phyloP scores from a whole-genome alignment of 2,888 invertebrate genomes.

The Lepas anatifera region DNA sequence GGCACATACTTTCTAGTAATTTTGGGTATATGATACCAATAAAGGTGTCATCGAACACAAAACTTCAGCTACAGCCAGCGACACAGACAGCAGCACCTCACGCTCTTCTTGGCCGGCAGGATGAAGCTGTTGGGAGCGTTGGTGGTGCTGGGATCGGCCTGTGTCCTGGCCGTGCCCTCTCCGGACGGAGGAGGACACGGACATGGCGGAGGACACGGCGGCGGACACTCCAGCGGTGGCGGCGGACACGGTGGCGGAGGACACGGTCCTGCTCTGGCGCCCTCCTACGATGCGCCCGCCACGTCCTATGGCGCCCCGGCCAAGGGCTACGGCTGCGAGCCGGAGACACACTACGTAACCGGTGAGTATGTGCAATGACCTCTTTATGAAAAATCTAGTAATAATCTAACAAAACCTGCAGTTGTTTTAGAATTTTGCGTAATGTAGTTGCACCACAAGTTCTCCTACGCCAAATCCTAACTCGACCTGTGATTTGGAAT shows the following conservation, averaged over 20 bases:
- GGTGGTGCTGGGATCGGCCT: conserved; percentile 18
- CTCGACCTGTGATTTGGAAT: too few species aligned
- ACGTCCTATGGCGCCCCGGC: background rate
- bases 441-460: too few species aligned
- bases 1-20: too few species aligned
- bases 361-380: background rate
- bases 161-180: background rate
- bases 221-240: background rate
- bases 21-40: too few species aligned
- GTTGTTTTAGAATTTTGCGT: too few species aligned
- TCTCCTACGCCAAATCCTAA: too few species aligned
- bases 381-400: too few species aligned
- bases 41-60: too few species aligned
- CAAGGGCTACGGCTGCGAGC: conserved; percentile 1
- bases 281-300: conserved; percentile 2
- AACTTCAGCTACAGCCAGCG: too few species aligned
- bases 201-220: background rate
- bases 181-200: background rate
- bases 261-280: background rate
- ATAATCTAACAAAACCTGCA: too few species aligned
- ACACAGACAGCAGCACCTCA: too few species aligned
- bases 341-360: conserved; percentile 7
- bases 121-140: conserved; percentile 13
- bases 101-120: too few species aligned
- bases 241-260: background rate